A percentile compares a stretch with the other conserved stretches of the same genome.
Conservation (phyloP, 1,140 invertebrate species). For the Oryctes rhinoceros region DNA sequence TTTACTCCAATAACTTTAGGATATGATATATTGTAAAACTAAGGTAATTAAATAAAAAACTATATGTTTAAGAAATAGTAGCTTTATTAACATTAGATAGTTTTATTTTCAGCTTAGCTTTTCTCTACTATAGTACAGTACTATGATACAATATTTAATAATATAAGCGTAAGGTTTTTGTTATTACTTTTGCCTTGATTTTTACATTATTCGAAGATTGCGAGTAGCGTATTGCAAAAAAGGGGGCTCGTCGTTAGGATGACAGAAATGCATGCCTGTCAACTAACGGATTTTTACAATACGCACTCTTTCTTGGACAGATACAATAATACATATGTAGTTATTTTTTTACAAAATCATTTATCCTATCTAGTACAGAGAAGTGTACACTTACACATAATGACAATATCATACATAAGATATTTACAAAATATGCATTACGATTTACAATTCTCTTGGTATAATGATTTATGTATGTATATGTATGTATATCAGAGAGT, state of each 20-base stretch:
- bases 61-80: slow-evolving; percentile 53
- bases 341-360: neutral
- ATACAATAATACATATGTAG: slow-evolving; percentile 4
- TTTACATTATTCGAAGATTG: slow-evolving; percentile 29
- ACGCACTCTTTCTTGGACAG: slow-evolving; percentile 10
- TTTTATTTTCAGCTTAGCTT: slow-evolving; percentile 47
- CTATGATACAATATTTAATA: slow-evolving; percentile 52
- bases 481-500: no score
- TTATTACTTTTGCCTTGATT: slow-evolving; percentile 45
- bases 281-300: slow-evolving; percentile 36
- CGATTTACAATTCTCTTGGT: neutral
- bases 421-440: slow-evolving; percentile 24
- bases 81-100: slow-evolving; percentile 53
- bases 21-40: neutral
- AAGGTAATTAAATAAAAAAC: slow-evolving; percentile 16
- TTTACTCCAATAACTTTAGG: neutral
- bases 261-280: neutral
- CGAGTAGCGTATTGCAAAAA: slow-evolving; percentile 33
- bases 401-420: neutral
- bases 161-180: slow-evolving; percentile 56
- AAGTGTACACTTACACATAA: slow-evolving; percentile 2
- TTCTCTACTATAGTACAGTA: slow-evolving; percentile 50
- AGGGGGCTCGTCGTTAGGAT: slow-evolving; percentile 29
- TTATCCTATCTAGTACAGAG: slow-evolving; percentile 10
- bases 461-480: neutral